Percentiles rank a stretch among this genome's conserved stretches.
phyloP scores from a whole-genome alignment of 2,888 invertebrate species.

The Athrips mouffetella region DNA sequence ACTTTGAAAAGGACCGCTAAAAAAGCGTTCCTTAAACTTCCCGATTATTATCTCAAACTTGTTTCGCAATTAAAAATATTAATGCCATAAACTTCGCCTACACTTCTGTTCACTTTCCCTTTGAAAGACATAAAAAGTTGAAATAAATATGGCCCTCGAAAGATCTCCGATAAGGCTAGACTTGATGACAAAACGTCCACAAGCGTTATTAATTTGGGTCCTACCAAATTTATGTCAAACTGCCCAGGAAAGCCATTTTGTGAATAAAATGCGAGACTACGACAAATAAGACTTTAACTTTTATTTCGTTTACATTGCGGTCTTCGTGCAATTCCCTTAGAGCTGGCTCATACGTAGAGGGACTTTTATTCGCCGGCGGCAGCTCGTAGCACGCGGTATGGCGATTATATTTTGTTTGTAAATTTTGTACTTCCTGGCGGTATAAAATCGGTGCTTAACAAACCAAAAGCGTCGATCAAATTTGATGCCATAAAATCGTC shows the following conservation, averaged over 20 bases:
- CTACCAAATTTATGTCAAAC: slow-evolving; percentile 55
- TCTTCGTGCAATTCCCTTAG: no score
- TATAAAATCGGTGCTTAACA: no score
- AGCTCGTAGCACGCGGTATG: no score
- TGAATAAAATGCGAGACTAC: no score
- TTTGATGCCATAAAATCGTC: no score
- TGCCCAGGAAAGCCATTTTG: slow-evolving; percentile 13
- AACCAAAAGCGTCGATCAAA: no score
- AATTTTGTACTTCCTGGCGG: no score
- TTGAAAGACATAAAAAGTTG: slow-evolving; percentile 17
- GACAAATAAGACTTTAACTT: no score
- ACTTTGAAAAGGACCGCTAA: neutral
- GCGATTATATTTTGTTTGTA: no score
- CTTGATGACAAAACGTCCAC: slow-evolving; percentile 49
- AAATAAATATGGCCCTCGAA: slow-evolving; percentile 34
- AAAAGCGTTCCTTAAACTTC: neutral
- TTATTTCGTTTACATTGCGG: no score
- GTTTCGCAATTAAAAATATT: slow-evolving; percentile 24
- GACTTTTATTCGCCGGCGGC: no score
- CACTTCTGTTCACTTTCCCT: slow-evolving; percentile 26
- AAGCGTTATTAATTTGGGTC: slow-evolving; percentile 50
- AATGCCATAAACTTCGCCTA: slow-evolving; percentile 29
- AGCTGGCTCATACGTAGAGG: no score
- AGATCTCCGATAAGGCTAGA: slow-evolving; percentile 25
- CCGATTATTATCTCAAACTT: slow-evolving; percentile 1